These are phyloP conservation scores for Mus musculus DNA, from an alignment of 2,113 vertebrate genomes.

Conservation along the genomic window DNA sequence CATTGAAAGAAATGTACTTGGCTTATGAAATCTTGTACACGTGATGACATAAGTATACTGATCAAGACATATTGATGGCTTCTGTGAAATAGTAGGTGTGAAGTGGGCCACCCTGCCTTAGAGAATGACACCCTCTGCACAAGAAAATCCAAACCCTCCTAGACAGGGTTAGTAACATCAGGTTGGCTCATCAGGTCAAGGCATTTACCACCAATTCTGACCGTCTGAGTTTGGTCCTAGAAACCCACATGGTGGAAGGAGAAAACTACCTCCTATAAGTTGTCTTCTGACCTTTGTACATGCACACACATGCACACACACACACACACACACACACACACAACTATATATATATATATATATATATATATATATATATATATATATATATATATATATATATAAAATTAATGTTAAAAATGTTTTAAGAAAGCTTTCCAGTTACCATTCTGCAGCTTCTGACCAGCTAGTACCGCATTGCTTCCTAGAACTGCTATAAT, in stretches of 20 bases:
- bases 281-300: background rate
- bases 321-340: too few relatives aligned
- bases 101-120: background rate
- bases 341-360: too few relatives aligned
- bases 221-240: background rate
- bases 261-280: background rate
- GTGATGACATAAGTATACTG: background rate
- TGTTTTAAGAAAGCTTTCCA: background rate
- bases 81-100: background rate
- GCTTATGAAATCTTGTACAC: background rate
- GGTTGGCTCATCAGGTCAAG: too few relatives aligned
- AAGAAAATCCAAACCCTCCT: background rate
- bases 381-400: too few relatives aligned
- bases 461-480: background rate
- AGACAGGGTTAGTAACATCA: background rate
- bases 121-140: background rate
- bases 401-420: background rate
- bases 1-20: background rate
- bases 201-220: background rate
- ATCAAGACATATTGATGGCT: background rate
- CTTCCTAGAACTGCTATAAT: constrained; percentile 10
- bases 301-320: fast-evolving
- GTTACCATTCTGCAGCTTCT: constrained; percentile 22
- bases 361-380: background rate
- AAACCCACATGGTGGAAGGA: too few relatives aligned